Conservation (phyloP, 2,797 vertebrate species). For the Brachyalestes nurse region DNA sequence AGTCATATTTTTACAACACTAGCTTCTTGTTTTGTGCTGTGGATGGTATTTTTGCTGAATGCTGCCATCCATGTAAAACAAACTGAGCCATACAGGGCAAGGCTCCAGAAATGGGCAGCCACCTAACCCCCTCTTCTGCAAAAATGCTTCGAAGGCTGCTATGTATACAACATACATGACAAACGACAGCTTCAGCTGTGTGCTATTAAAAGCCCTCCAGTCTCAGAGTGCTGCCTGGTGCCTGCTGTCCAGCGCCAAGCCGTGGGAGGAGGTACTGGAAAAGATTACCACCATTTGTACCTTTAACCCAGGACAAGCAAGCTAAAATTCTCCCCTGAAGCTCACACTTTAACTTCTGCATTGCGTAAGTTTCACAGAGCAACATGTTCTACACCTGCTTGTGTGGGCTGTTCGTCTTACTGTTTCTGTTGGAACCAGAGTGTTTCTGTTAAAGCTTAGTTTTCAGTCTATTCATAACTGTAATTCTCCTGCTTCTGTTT, state of each 20-base stretch:
- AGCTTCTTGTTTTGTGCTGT: neutral
- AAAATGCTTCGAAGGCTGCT: constrained; percentile 58
- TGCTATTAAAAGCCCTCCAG: constrained; percentile 79
- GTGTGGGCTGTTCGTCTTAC: neutral
- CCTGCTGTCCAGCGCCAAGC: constrained; percentile 54
- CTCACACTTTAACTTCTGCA: neutral
- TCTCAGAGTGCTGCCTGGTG: constrained; percentile 59
- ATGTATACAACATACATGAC: constrained; percentile 66
- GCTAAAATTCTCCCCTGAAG: neutral
- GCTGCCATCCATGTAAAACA: neutral
- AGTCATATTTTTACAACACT: neutral
- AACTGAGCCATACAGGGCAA: neutral
- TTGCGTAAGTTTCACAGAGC: constrained; percentile 35
- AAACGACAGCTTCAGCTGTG: constrained; percentile 75
- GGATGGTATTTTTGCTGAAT: neutral
- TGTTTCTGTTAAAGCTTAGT: neutral
- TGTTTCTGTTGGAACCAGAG: neutral
- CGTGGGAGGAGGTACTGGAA: constrained; percentile 35
- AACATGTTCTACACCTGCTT: neutral
- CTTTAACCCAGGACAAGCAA: constrained; percentile 16
- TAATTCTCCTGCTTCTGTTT: neutral
- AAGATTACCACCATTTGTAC: neutral
- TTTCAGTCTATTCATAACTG: neutral
- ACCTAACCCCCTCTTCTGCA: neutral
- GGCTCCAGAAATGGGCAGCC: neutral